Percentiles rank a stretch among this genome's conserved stretches.
phyloP scores from a whole-genome alignment of 2,797 vertebrate genomes.

The Euphonia xanthogaster region DNA sequence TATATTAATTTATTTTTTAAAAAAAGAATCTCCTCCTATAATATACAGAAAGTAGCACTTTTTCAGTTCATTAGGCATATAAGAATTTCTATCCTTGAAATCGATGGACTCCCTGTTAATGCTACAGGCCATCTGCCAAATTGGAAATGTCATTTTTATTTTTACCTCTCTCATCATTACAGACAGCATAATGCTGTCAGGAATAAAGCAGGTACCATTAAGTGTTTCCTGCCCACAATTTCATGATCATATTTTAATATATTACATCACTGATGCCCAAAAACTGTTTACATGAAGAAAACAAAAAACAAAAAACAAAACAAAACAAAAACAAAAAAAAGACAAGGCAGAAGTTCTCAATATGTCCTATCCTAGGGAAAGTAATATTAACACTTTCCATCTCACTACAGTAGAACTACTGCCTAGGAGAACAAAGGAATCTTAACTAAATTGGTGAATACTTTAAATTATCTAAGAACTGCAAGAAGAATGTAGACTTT shows the following conservation, averaged over 20 bases:
- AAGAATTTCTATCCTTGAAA: neutral
- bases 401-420: neutral
- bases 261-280: slow-evolving; percentile 20
- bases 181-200: slow-evolving; percentile 53
- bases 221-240: slow-evolving; percentile 34
- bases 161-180: slow-evolving; percentile 48
- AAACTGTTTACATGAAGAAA: neutral
- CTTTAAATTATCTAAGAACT: neutral
- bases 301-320: neutral
- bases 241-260: neutral
- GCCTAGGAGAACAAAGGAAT: neutral
- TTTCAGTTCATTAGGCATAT: neutral
- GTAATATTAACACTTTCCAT: neutral
- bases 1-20: neutral
- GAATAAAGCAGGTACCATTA: slow-evolving; percentile 40
- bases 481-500: neutral
- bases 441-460: neutral
- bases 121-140: neutral
- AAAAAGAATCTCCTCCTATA: neutral
- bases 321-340: neutral
- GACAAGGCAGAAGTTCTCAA: neutral
- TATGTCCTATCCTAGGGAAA: neutral
- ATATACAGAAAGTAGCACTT: neutral
- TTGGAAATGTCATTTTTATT: neutral
- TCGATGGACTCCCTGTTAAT: neutral